A percentile compares a stretch with the other conserved stretches of the same genome.
Evolutionary conservation across 37 sponge, comb jelly and placozoan genomes (phyloP).

Genomic region (Cladorhizidae sp.): DNA sequence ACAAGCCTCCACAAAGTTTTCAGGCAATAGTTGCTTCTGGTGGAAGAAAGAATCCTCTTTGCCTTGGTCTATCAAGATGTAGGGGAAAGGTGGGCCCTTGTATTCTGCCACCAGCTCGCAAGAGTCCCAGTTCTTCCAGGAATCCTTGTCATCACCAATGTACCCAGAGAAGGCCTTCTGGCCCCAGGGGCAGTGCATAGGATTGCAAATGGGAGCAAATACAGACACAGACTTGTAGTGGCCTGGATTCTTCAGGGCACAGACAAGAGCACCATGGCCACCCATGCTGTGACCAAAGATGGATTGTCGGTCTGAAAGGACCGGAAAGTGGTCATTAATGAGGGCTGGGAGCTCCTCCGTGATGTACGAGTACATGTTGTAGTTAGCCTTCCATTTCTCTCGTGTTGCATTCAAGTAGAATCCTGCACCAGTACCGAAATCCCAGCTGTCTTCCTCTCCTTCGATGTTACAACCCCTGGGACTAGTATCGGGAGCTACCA

Average conservation of each 20-base stretch:
- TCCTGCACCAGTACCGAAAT: conserved; percentile 97
- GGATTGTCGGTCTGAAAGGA: conserved; percentile 61
- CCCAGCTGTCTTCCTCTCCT: conserved; percentile 94
- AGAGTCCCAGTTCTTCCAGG: conserved; percentile 92
- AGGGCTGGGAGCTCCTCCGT: conserved; percentile 90
- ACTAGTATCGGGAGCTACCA: conserved; percentile 96
- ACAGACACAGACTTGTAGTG: conserved; percentile 87
- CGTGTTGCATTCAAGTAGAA: conserved; percentile 98
- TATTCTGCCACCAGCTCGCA: conserved; percentile 81
- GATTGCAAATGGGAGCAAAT: conserved; percentile 97
- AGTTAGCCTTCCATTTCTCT: conserved; percentile 96
- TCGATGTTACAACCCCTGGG: conserved; percentile 95
- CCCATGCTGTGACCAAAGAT: conserved; percentile 99
- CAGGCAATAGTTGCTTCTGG: conserved; percentile 74
- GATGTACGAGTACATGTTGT: conserved; percentile 96
- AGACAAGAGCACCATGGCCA: conserved; percentile 96
- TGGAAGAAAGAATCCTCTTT: conserved; percentile 66
- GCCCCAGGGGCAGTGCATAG: conserved; percentile 91
- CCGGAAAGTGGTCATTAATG: conserved; percentile 77
- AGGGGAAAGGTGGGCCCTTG: conserved; percentile 73
- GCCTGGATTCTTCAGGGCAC: conserved; percentile 92
- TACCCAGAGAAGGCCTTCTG: conserved; percentile 93
- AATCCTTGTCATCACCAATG: conserved; percentile 73
- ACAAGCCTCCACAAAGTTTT: conserved; percentile 83
- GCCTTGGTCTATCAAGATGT: conserved; percentile 92